Evolutionary conservation across 2,888 invertebrate genomes (phyloP), one percentile per base, ranked within the genome.

Genomic region (Euclidia mi): DNA sequence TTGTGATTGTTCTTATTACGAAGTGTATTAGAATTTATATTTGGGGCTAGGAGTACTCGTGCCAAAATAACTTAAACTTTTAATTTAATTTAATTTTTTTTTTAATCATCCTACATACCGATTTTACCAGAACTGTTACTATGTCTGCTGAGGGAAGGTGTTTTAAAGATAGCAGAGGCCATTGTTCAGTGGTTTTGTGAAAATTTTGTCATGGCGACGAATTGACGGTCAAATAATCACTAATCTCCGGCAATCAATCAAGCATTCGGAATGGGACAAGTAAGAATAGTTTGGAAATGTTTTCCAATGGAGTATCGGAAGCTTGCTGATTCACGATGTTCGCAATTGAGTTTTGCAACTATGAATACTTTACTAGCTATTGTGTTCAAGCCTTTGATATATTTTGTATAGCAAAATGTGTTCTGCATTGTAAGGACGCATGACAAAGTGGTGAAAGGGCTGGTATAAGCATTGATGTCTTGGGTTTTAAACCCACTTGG

Each of bases 181-280:
- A 55, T 58, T 35, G 10, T 75, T 72, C 55, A 78, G 53, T 85
- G 85, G 88, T 60, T 51, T 46, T 68, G 55, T 71, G 77, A 73
- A 58, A 56, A 46, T 53, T 48, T 84, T 81, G 78, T 65, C 74
- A 80, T 81, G 79, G 67, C 71, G 72, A 85, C 82, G 66, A 73
- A 77, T 82, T 66, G 76, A 78, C 78, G 84, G 85, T 87, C 86
- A 84, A 82, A 83, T 81, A 77, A 82, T 84, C 77, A 78, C 77
- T 86, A 85, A 88, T 87, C 85, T 81, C 70, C 29, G 47, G 81
- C 79, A 78, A 90, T 91, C 89, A 85, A 90, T 90, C 89, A 88
- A 84, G 73, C 70, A 74, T 80, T 85, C 66, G 69, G 74, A 79
- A 76, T 70, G 71, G 73, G 69, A 72, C 28, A 34, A 37, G 49